Conservation (phyloP, 2,888 invertebrate genomes). For the Euplagia quadripunctaria region DNA sequence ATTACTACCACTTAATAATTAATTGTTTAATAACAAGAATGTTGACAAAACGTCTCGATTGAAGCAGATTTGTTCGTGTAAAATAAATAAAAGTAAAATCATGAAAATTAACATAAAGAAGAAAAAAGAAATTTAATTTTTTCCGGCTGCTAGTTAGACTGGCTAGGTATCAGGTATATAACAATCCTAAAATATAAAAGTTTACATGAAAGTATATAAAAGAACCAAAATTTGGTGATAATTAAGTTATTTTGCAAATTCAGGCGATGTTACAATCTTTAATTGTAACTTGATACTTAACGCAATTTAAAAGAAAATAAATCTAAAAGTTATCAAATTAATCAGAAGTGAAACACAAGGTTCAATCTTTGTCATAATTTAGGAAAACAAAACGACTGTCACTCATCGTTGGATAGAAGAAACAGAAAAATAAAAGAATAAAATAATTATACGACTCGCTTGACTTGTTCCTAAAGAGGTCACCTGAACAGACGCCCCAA, state of each 20-base stretch:
- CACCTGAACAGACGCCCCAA: neutral
- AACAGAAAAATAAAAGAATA: slow-evolving; percentile 16
- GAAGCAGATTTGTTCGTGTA: neutral
- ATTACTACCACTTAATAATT: neutral
- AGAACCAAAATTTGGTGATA: neutral
- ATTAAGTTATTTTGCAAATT: neutral
- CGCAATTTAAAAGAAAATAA: neutral
- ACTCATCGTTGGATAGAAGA: slow-evolving; percentile 25
- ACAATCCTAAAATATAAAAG: neutral
- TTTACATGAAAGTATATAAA: neutral
- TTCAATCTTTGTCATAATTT: slow-evolving; percentile 43
- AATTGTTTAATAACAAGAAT: neutral
- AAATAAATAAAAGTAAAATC: neutral
- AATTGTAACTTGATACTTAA: slow-evolving; percentile 9
- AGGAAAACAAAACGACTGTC: slow-evolving; percentile 39
- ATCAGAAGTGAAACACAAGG: slow-evolving; percentile 25
- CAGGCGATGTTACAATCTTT: neutral
- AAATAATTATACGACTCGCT: slow-evolving; percentile 20
- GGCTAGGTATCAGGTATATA: neutral
- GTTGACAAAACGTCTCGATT: too few species aligned
- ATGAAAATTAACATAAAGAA: neutral
- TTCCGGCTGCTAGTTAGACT: neutral
- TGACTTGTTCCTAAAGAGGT: slow-evolving; percentile 19
- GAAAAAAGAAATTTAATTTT: neutral
- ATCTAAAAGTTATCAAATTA: slow-evolving; percentile 28